These are phyloP conservation scores for Drosophila pseudotalamancana DNA, from an alignment of 2,888 invertebrate genomes.

Conservation along the genomic window DNA sequence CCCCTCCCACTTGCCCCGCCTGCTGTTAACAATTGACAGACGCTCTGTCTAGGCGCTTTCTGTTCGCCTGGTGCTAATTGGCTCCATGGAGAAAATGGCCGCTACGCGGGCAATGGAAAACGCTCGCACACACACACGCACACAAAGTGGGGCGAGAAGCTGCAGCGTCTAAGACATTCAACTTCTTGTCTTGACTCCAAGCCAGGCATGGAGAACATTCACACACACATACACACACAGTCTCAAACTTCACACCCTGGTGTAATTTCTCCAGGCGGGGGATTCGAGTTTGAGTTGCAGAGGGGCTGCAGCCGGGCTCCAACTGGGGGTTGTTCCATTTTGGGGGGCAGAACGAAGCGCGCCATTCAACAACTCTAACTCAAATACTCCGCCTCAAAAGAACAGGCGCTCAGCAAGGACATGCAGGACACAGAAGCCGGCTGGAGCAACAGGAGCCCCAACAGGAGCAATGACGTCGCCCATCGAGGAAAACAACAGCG, in stretches of 20 bases:
- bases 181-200: slow-evolving; percentile 49
- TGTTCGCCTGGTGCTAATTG: slow-evolving; percentile 80
- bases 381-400: slow-evolving; percentile 82
- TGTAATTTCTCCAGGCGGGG: slow-evolving; percentile 23
- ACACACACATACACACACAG: too few relatives aligned
- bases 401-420: slow-evolving; percentile 71
- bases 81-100: slow-evolving; percentile 83
- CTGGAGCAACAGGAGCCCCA: slow-evolving; percentile 60
- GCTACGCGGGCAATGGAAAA: slow-evolving; percentile 51
- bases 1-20: slow-evolving; percentile 4
- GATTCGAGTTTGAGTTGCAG: slow-evolving; percentile 28
- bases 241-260: background rate
- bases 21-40: slow-evolving; percentile 6
- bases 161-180: slow-evolving; percentile 57
- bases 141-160: slow-evolving; percentile 4
- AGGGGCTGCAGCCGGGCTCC: background rate
- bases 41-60: slow-evolving; percentile 45
- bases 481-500: too few relatives aligned
- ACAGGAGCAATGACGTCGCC: slow-evolving; percentile 69
- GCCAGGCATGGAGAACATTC: too few relatives aligned
- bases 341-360: slow-evolving; percentile 43
- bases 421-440: background rate
- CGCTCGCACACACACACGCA: slow-evolving; percentile 24
- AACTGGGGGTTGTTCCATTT: background rate
- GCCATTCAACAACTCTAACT: slow-evolving; percentile 80